Evolutionary conservation across 2,797 vertebrate species (phyloP), one percentile per base, ranked within the genome.

Genomic region (Cuniculus paca): DNA sequence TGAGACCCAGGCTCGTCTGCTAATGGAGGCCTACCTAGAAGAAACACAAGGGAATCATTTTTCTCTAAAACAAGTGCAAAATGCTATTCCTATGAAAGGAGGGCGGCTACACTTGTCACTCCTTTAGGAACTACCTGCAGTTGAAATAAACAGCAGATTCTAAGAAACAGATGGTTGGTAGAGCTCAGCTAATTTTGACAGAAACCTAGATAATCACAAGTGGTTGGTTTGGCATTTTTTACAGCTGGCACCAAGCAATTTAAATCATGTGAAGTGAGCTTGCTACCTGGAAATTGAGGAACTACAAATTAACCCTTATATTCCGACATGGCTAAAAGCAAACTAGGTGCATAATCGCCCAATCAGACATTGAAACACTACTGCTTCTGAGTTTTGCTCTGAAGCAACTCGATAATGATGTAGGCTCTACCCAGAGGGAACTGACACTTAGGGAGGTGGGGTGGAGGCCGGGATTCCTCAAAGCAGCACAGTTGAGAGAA

Each of bases 1-100:
- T 10, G 17, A 90, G 58, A 65, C 12, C 31, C 24, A 13, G 10
- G 1, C 36, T 91, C n/a, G 11, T 26, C n/a, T 82, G 26, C 68
- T 28, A 34, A 24, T 45, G 85, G 78, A 92, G 52, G 65, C 75
- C 12, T 75, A 83, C 45, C n/a, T 78, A 89, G 50, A 89, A 95
- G 90, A 81, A 91, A 20, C 75, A 80, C 61, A 58, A 39, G 14
- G 5, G 24, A 54, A 63, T 90, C 19, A 34, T 63, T 75, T 79
- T 88, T 80, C 56, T 94, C 26, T 63, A 7, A 65, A 96, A 93
- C 68, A 86, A 87, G 42, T 88, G 20, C 34, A 79, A 93, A 91
- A n/a, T 90, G 42, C 42, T 83, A 63, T 78, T 56, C 61, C 61
- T 52, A 16, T 82, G 68, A 84, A 70, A 74, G 93, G 75, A 70